phyloP scores from a whole-genome alignment of 1,140 invertebrate species.

The Procambarus virginalis region DNA sequence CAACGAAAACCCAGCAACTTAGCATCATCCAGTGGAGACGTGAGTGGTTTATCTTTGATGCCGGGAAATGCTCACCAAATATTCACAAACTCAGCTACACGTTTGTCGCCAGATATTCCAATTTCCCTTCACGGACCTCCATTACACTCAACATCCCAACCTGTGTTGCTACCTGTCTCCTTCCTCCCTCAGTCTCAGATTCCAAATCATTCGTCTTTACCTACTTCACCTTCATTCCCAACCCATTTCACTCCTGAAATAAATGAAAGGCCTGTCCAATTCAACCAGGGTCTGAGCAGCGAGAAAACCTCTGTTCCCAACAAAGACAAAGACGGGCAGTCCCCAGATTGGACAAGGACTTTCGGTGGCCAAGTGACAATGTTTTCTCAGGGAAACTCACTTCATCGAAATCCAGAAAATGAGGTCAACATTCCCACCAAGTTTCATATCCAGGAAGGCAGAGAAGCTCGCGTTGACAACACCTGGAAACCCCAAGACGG shows the following conservation, averaged over 20 bases:
- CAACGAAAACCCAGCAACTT: background rate
- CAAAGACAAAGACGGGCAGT: background rate
- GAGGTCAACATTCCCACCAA: background rate
- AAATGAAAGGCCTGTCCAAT: background rate
- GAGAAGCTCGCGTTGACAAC: background rate
- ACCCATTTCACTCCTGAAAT: background rate
- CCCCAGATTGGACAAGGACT: background rate
- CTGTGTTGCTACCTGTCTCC: background rate
- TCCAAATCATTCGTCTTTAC: too few relatives aligned
- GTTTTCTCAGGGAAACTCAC: background rate
- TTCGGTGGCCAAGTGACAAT: background rate
- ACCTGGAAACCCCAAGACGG: too few relatives aligned
- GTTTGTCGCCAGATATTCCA: background rate
- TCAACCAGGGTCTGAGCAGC: background rate
- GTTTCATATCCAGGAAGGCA: background rate
- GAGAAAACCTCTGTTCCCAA: background rate
- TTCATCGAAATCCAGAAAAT: background rate
- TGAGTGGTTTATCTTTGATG: too few relatives aligned
- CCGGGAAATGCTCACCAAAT: too few relatives aligned
- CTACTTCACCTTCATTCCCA: background rate
- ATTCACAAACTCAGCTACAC: too few relatives aligned
- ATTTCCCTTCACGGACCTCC: background rate
- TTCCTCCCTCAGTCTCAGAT: background rate
- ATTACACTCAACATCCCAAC: background rate
- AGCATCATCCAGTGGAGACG: background rate